Evolutionary conservation across 2,113 vertebrate genomes (phyloP).

Genomic region (Dunckerocampus dactyliophorus): DNA sequence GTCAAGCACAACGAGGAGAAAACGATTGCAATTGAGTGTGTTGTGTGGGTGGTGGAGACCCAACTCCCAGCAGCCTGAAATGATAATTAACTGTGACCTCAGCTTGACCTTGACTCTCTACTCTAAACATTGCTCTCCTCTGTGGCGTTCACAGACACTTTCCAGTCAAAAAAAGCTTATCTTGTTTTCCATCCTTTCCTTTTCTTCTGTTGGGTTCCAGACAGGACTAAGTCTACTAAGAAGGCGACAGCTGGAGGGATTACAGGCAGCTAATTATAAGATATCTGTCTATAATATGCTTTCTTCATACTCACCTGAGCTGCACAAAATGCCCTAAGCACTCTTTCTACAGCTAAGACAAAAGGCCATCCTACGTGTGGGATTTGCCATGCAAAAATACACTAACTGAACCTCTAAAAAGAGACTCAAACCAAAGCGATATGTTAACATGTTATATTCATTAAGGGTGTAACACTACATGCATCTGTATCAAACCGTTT

Average conservation of each 20-base stretch:
- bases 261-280: constrained; percentile 56
- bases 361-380: constrained; percentile 27
- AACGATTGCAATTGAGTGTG: constrained; percentile 1
- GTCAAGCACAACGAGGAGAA: constrained; percentile 14
- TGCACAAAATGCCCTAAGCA: constrained; percentile 39
- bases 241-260: constrained; percentile 52
- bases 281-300: constrained; percentile 52
- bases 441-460: too few relatives aligned
- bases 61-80: constrained; percentile 9
- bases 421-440: too few relatives aligned
- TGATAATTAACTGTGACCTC: constrained; percentile 35
- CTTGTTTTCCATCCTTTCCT: constrained; percentile 28
- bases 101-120: constrained; percentile 15
- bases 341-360: constrained; percentile 37
- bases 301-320: constrained; percentile 53
- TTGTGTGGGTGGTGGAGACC: constrained; percentile 21
- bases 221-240: constrained; percentile 35
- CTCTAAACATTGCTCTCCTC: constrained; percentile 7
- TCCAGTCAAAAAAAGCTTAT: constrained; percentile 23
- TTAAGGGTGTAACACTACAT: too few relatives aligned
- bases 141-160: constrained; percentile 2
- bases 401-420: constrained; percentile 30
- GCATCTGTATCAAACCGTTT: too few relatives aligned
- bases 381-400: constrained; percentile 33
- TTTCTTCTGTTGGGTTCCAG: constrained; percentile 37